Conservation (phyloP, 2,113 vertebrate species). For the Donacobius atricapilla region DNA sequence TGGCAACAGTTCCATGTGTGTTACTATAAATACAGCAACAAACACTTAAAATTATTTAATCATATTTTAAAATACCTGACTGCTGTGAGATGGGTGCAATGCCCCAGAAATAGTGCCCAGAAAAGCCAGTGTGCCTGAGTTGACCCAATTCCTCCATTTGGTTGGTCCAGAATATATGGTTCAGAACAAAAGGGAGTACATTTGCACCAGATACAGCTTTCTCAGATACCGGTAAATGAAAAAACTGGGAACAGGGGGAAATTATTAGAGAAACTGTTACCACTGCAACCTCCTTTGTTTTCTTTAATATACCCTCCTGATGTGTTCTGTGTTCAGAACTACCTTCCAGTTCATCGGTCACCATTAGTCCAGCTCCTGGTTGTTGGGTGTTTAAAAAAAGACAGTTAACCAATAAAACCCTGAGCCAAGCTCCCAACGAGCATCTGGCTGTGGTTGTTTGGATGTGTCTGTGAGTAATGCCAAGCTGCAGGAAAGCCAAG, state of each 20-base stretch:
- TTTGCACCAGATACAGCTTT: neutral
- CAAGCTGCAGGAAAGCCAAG: conserved; percentile 6
- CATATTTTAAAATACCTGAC: neutral
- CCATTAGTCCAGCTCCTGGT: neutral
- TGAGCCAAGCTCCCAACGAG: neutral
- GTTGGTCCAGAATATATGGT: neutral
- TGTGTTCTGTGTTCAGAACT: neutral
- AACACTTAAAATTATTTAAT: neutral
- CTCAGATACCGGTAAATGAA: neutral
- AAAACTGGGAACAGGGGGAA: neutral
- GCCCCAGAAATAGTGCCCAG: neutral
- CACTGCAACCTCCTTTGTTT: neutral
- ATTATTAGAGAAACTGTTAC: neutral
- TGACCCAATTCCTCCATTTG: neutral
- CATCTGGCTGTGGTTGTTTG: conserved; percentile 12
- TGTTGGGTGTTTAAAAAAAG: neutral
- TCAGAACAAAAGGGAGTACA: neutral
- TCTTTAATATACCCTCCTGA: neutral
- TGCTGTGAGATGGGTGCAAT: neutral
- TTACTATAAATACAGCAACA: neutral
- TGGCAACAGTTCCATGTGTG: neutral
- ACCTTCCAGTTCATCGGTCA: neutral
- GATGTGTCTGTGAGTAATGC: conserved; percentile 14
- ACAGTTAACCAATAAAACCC: conserved; percentile 11
- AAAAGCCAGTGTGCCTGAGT: neutral